Conservation (phyloP, 2,888 invertebrate genomes). For the Tupiocoris notatus region DNA sequence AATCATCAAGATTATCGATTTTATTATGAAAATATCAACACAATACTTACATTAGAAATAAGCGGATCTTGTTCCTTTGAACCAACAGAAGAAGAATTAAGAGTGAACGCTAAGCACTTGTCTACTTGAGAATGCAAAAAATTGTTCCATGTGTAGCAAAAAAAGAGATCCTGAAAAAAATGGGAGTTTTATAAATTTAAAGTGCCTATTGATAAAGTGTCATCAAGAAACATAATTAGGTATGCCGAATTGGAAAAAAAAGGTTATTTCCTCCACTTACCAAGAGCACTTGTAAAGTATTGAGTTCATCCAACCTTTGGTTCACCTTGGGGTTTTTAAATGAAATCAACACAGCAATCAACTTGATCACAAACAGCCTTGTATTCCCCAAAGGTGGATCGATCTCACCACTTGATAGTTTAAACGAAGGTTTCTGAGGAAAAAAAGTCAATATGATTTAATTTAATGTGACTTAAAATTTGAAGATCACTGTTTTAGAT, state of each 20-base stretch:
- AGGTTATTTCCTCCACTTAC: no score
- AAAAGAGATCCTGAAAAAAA: slow-evolving; percentile 77
- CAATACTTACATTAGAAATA: slow-evolving; percentile 53
- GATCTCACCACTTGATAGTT: slow-evolving; percentile 61
- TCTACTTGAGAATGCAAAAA: slow-evolving; percentile 90
- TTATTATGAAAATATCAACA: no score
- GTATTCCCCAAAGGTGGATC: slow-evolving; percentile 77
- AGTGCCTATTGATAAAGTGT: no score
- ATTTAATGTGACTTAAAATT: no score
- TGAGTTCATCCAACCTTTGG: slow-evolving; percentile 62
- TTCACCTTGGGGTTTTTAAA: slow-evolving; percentile 72
- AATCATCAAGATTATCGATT: no score
- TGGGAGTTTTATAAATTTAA: no score
- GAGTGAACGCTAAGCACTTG: slow-evolving; percentile 72
- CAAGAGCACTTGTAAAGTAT: slow-evolving; percentile 60
- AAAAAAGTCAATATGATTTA: no score
- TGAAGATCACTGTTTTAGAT: no score
- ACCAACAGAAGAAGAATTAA: slow-evolving; percentile 55
- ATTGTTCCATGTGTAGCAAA: slow-evolving; percentile 89
- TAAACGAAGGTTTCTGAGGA: slow-evolving; percentile 65
- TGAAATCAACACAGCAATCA: slow-evolving; percentile 72
- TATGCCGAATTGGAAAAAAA: no score
- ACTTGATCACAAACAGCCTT: slow-evolving; percentile 74
- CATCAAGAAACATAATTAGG: no score
- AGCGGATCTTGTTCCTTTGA: slow-evolving; percentile 51